Percentiles rank a stretch among this genome's conserved stretches.
These are phyloP conservation scores for Caerostris darwini DNA, from an alignment of 1,140 invertebrate species.

Conservation along the genomic window DNA sequence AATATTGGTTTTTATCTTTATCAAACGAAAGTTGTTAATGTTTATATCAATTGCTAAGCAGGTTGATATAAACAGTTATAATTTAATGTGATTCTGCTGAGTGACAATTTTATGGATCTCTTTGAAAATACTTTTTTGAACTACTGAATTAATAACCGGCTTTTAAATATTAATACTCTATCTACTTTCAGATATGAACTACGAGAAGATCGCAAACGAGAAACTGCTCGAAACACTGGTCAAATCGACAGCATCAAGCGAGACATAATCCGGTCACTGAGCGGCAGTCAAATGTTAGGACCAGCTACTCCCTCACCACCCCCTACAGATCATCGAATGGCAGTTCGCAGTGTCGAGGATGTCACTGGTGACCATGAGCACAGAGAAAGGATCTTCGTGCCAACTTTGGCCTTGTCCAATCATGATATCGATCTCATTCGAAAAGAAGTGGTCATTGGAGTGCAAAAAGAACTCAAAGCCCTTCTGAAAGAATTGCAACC, in stretches of 20 bases:
- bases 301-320: constrained; percentile 58
- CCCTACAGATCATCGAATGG: constrained; percentile 37
- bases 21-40: too few species aligned
- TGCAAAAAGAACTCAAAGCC: constrained; percentile 81
- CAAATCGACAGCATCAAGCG: constrained; percentile 83
- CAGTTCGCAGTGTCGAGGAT: constrained; percentile 48
- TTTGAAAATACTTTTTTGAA: too few species aligned
- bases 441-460: constrained; percentile 80
- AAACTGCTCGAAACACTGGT: constrained; percentile 82
- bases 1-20: too few species aligned
- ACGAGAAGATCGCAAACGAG: constrained; percentile 84
- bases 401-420: constrained; percentile 72
- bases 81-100: too few species aligned
- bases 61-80: too few species aligned
- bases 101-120: too few species aligned
- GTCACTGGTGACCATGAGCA: constrained; percentile 21
- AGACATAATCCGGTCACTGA: constrained; percentile 82
- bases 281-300: constrained; percentile 71
- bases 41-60: too few species aligned
- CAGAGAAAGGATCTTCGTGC: constrained; percentile 7
- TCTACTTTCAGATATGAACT: constrained; percentile 82
- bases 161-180: too few species aligned
- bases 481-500: constrained; percentile 78
- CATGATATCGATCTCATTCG: constrained; percentile 81
- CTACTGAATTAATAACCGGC: too few species aligned